A percentile compares a stretch with the other conserved stretches of the same genome.
These are phyloP conservation scores for Pyrgilauda ruficollis DNA, from an alignment of 2,113 vertebrate species.

Conservation along the genomic window DNA sequence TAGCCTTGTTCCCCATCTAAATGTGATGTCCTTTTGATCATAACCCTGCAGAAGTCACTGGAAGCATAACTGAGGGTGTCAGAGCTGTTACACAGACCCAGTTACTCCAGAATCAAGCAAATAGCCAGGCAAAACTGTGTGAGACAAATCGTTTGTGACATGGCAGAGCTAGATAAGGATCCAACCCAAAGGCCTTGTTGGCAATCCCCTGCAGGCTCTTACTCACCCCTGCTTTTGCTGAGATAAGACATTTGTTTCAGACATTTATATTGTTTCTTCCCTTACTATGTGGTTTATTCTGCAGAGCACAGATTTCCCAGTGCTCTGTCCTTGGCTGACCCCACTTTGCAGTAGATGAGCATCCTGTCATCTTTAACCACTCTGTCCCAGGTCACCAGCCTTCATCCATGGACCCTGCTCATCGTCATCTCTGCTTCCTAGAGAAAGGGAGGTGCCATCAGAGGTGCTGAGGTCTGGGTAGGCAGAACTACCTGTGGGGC, in stretches of 20 bases:
- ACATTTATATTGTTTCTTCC: slow-evolving; percentile 23
- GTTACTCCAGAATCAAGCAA: neutral
- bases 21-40: neutral
- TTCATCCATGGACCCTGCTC: neutral
- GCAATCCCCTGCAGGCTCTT: slow-evolving; percentile 34
- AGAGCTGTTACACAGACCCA: neutral
- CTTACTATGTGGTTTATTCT: slow-evolving; percentile 6
- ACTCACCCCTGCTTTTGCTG: slow-evolving; percentile 22
- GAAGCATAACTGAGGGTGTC: neutral
- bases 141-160: neutral
- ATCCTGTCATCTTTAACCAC: neutral
- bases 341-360: neutral
- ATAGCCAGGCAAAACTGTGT: neutral
- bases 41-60: neutral
- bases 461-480: neutral
- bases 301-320: neutral
- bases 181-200: slow-evolving; percentile 13
- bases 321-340: slow-evolving; percentile 4
- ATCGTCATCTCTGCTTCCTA: neutral
- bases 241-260: slow-evolving; percentile 34
- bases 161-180: slow-evolving; percentile 6
- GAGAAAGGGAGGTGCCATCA: neutral
- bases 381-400: neutral
- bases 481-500: neutral
- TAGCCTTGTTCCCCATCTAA: neutral